These are phyloP conservation scores for Sternotherus odoratus DNA, from an alignment of 2,797 vertebrate species.

Conservation along the genomic window DNA sequence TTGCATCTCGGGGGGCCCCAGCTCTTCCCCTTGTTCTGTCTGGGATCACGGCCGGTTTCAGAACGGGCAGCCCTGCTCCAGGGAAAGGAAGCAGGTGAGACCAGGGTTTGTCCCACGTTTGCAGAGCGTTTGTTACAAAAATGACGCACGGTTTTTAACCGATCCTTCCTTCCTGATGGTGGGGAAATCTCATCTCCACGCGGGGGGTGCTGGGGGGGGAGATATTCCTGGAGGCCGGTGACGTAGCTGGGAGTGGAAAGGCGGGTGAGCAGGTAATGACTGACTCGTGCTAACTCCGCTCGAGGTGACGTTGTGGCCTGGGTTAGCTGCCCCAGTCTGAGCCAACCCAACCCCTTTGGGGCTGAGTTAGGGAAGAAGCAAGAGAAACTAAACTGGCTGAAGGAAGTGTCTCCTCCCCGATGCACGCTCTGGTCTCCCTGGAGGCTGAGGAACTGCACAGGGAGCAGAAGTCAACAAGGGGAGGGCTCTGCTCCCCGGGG, in stretches of 20 bases:
- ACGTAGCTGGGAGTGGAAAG: neutral
- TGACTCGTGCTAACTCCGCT: neutral
- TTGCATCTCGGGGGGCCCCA: neutral
- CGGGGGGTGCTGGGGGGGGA: neutral
- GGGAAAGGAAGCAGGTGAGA: neutral
- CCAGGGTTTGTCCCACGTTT: neutral
- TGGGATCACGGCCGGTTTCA: neutral
- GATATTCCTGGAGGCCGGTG: neutral
- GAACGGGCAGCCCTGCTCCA: neutral
- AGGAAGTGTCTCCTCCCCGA: neutral
- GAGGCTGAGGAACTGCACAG: neutral
- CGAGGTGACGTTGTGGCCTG: too few relatives aligned
- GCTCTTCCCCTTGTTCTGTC: neutral
- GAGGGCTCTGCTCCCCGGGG: too few relatives aligned
- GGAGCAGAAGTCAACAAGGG: too few relatives aligned
- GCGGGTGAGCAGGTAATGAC: neutral
- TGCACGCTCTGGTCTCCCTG: neutral
- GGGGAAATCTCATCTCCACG: neutral
- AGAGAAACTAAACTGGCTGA: neutral
- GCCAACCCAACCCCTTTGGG: neutral
- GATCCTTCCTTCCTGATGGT: too few relatives aligned
- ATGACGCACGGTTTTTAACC: neutral
- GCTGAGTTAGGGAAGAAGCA: neutral
- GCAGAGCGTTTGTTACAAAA: neutral
- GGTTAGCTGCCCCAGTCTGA: too few relatives aligned